Conservation (phyloP, 2,113 vertebrate genomes). For the Hiodon tergisus region DNA sequence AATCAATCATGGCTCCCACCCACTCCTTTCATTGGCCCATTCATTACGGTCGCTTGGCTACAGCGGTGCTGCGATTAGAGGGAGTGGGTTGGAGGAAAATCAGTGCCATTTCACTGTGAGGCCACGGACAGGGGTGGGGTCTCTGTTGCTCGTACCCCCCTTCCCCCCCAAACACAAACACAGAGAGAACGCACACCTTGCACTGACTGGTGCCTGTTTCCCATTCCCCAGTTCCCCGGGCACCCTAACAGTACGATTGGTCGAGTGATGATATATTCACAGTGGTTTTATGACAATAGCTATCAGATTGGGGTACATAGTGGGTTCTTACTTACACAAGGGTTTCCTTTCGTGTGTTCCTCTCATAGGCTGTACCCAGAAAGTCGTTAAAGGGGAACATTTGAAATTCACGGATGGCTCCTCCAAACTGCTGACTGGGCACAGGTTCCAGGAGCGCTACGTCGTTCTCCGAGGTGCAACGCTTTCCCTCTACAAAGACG, state of each 20-base stretch:
- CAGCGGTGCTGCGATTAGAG: conserved; percentile 24
- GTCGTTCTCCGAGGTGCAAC: conserved; percentile 71
- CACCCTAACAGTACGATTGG: no score
- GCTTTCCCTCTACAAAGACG: conserved; percentile 83
- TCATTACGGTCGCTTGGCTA: conserved; percentile 21
- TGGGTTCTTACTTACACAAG: no score
- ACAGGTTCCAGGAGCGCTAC: conserved; percentile 91
- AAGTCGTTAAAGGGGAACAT: conserved; percentile 61
- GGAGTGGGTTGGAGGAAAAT: conserved; percentile 35
- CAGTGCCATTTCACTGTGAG: conserved; percentile 34
- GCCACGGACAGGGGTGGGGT: not conserved
- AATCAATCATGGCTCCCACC: conserved; percentile 34
- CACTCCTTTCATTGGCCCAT: conserved; percentile 25
- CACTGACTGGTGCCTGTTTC: no score
- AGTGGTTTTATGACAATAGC: no score
- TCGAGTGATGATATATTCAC: no score
- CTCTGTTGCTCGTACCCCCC: no score
- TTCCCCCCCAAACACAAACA: no score
- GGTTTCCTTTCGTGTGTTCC: conserved; percentile 12
- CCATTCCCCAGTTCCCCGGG: no score
- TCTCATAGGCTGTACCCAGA: conserved; percentile 52
- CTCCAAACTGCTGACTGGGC: conserved; percentile 82
- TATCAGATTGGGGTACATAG: no score
- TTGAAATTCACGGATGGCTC: conserved; percentile 86
- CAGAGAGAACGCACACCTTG: no score